Conservation (phyloP, 2,888 invertebrate genomes). For the Sphecodes monilicornis region DNA sequence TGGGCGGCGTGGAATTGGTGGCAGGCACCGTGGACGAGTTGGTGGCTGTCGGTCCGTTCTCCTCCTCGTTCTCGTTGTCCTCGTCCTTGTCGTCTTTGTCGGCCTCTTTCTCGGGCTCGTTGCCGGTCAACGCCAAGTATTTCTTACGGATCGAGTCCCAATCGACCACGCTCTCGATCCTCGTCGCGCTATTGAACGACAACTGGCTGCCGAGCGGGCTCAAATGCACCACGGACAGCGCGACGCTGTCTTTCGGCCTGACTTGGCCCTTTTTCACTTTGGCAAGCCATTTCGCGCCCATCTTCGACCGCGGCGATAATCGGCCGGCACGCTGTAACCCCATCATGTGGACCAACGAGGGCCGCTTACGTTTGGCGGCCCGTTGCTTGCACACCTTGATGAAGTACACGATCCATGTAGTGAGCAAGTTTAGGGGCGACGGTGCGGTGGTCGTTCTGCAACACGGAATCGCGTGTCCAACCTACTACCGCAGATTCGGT, state of each 20-base stretch:
- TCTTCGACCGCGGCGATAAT: conserved; percentile 85
- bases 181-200: conserved; percentile 91
- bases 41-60: conserved; percentile 75
- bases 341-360: conserved; percentile 85
- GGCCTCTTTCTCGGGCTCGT: conserved; percentile 85
- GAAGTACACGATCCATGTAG: conserved; percentile 87
- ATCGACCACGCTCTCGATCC: conserved; percentile 95
- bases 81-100: conserved; percentile 80
- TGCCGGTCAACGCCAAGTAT: conserved; percentile 91
- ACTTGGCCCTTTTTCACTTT: conserved; percentile 85
- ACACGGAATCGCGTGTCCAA: conserved; percentile 72
- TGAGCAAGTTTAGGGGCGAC: conserved; percentile 90
- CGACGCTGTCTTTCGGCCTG: conserved; percentile 87
- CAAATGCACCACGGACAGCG: conserved; percentile 92
- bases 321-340: conserved; percentile 84
- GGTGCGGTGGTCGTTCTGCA: conserved; percentile 89
- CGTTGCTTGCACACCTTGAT: conserved; percentile 85
- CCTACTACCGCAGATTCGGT: conserved; percentile 48
- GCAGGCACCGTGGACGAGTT: conserved; percentile 78
- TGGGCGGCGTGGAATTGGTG: conserved; percentile 76
- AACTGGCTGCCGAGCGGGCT: conserved; percentile 94
- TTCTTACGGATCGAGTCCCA: conserved; percentile 97
- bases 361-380: conserved; percentile 84
- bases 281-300: conserved; percentile 85
- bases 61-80: conserved; percentile 79